Base-by-base conservation (phyloP, 2,113 vertebrate species). In the Larimichthys polyactis region DNA sequence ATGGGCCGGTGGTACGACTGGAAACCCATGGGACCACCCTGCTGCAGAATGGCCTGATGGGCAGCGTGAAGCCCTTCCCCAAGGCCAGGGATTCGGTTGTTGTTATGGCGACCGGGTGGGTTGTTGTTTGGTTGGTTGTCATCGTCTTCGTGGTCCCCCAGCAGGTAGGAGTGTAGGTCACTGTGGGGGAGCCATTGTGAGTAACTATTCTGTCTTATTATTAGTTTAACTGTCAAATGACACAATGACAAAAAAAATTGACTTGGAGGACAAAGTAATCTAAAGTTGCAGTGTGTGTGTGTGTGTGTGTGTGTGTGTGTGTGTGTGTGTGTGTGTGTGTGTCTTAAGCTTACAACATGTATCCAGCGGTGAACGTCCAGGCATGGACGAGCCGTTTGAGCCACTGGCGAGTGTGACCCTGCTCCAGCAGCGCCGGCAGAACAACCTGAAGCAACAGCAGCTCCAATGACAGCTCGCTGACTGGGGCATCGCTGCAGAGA, bases 331-430 rank as follows among this genome's bases (percentile, higher is more conserved):
- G 22, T 77, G 44, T 52, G n/a, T 20, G 58, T 54, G 58, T 43
- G 58, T 52, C 0, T 79, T 5, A 6, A 36, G 19, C 98, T 95
- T 93, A 99, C 98, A 99, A 92, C 89, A 97, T 91, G 81, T 97
- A 98, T 27, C 97, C 98, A 46, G 96, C 97, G 0, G 96, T 97
- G 72, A 98, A 97, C 0, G 98, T 99, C 98, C 98, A 99, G 12
- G 97, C 97, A 46, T 97, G 94, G 86, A 99, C 97, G 1, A 99
- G 97, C 20, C 97, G 96, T 90, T 99, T 99, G 87, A 99, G 91
- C 98, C 98, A 99, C 93, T 99, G 98, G 4, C 98, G 95, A 0
- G 98, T 99, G 91, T 99, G 98, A 58, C 97, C 98, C 92, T 99
- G 98, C 70, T 99, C 98, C 81, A 99, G 90, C 74, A 99, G 88